Evolutionary conservation across 2,113 vertebrate species (phyloP).

Genomic region (Sander vitreus): DNA sequence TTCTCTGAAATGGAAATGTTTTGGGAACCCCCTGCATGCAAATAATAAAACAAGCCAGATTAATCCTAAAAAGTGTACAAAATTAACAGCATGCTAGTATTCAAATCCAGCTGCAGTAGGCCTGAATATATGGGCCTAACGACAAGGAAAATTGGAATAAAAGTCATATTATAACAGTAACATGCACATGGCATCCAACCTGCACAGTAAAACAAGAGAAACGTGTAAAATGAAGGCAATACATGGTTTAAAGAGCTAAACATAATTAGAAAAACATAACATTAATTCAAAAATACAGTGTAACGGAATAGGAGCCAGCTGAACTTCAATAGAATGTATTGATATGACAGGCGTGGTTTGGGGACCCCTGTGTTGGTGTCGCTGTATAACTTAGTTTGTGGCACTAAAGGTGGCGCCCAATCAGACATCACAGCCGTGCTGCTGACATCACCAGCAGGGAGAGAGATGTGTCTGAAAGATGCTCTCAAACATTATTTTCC

Average conservation of each 20-base stretch:
- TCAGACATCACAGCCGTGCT: constrained; percentile 8
- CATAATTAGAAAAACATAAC: not conserved
- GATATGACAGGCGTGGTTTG: not conserved
- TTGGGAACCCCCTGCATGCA: not conserved
- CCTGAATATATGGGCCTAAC: not conserved
- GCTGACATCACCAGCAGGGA: constrained; percentile 40
- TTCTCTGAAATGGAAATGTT: not conserved
- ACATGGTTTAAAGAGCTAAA: not conserved
- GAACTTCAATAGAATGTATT: not conserved
- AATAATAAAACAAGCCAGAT: not conserved
- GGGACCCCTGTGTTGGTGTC: not conserved
- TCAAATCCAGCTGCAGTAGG: not conserved
- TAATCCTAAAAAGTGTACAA: not conserved
- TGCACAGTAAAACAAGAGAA: not conserved
- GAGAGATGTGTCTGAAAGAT: constrained; percentile 34
- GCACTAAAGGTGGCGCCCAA: not conserved
- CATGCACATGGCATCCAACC: not conserved
- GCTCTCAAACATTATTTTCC: constrained; percentile 51
- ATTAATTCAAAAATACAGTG: not conserved
- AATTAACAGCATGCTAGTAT: too few relatives aligned
- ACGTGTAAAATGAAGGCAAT: not conserved
- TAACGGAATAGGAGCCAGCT: not conserved
- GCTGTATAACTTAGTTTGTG: not conserved
- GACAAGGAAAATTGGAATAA: too few relatives aligned
- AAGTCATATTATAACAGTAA: not conserved